Conservation (phyloP, 2,888 invertebrate species). For the Tupiocoris notatus region DNA sequence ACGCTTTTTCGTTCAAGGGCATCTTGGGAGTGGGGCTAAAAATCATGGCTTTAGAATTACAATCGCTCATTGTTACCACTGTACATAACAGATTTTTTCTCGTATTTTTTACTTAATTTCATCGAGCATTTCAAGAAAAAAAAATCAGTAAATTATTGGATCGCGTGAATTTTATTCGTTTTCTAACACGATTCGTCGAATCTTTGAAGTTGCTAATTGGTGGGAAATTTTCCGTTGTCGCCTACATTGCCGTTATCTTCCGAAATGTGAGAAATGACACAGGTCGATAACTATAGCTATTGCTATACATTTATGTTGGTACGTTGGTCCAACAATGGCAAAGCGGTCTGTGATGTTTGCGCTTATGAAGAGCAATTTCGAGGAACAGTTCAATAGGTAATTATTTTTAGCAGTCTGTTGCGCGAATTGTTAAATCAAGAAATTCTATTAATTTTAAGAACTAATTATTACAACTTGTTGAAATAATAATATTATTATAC, state of each 20-base stretch:
- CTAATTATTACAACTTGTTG: constrained; percentile 21
- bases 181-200: not conserved
- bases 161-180: not conserved
- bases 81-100: not conserved
- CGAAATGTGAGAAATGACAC: constrained; percentile 2
- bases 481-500: constrained; percentile 1
- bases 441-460: constrained; percentile 27
- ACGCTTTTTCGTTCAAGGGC: not conserved
- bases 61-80: not conserved
- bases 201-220: not conserved
- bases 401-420: constrained; percentile 25
- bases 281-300: not conserved
- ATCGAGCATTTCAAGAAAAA: not conserved
- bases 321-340: constrained; percentile 9
- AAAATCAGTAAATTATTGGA: not conserved
- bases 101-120: not conserved
- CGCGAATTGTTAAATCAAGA: constrained; percentile 9
- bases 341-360: constrained; percentile 39
- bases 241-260: not conserved
- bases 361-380: constrained; percentile 37
- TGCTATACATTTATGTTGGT: constrained; percentile 17
- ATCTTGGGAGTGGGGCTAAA: not conserved
- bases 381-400: constrained; percentile 2
- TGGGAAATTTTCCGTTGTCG: not conserved
- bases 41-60: not conserved